These are phyloP conservation scores for Larimichthys polyactis DNA, from an alignment of 2,113 vertebrate species.

Conservation along the genomic window DNA sequence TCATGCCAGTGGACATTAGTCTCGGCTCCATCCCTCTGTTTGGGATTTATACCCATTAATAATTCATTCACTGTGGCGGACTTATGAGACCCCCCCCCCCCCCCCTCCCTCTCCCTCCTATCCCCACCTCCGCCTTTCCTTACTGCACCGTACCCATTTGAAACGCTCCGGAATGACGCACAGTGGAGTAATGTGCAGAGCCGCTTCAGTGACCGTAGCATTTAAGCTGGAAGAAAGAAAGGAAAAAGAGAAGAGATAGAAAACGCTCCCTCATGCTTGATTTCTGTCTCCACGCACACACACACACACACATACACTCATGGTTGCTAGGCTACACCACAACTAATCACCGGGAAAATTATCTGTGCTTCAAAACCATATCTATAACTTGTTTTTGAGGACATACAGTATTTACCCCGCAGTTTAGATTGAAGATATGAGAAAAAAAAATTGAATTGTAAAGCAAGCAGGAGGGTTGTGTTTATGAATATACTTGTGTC, in stretches of 20 bases:
- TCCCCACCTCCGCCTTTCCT: slow-evolving; percentile 20
- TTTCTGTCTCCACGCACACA: slow-evolving; percentile 24
- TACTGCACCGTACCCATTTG: slow-evolving; percentile 60
- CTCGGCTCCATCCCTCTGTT: slow-evolving; percentile 68
- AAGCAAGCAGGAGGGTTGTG: slow-evolving; percentile 46
- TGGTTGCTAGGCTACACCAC: slow-evolving; percentile 71
- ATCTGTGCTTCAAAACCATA: slow-evolving; percentile 55
- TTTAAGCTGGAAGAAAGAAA: slow-evolving; percentile 53
- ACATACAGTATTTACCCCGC: slow-evolving; percentile 56
- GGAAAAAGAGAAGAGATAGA: slow-evolving; percentile 29
- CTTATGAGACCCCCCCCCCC: slow-evolving; percentile 44
- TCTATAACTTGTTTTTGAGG: slow-evolving; percentile 53
- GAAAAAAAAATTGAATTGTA: slow-evolving; percentile 53
- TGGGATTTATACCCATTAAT: slow-evolving; percentile 78
- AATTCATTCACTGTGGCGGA: slow-evolving; percentile 75
- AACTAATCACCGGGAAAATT: slow-evolving; percentile 71
- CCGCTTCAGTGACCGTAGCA: slow-evolving; percentile 46
- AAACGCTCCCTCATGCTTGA: slow-evolving; percentile 31
- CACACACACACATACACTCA: not conserved
- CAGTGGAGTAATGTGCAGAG: slow-evolving; percentile 38
- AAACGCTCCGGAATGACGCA: slow-evolving; percentile 62
- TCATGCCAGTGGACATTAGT: slow-evolving; percentile 76
- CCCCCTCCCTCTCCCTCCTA: not conserved
- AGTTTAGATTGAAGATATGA: slow-evolving; percentile 55
- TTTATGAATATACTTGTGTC: slow-evolving; percentile 72